Evolutionary conservation across 2,113 vertebrate species (phyloP).

Genomic region (Podarcis muralis): DNA sequence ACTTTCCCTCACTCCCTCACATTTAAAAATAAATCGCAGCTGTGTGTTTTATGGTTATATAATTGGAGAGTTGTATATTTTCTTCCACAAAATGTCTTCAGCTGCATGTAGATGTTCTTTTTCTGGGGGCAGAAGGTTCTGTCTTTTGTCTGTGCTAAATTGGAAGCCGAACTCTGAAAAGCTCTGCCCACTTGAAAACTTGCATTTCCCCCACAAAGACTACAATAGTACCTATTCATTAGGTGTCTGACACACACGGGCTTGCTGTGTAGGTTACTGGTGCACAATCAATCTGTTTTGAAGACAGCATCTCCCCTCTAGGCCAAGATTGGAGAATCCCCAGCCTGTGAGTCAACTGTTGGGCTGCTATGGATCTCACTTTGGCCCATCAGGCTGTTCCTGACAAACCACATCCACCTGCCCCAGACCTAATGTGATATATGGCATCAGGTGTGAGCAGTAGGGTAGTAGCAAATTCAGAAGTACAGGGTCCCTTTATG

Average conservation of each 20-base stretch:
- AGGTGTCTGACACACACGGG: too few relatives aligned
- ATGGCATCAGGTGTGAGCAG: too few relatives aligned
- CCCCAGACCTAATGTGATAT: too few relatives aligned
- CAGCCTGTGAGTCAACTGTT: too few relatives aligned
- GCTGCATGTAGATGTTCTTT: not conserved
- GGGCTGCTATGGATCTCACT: too few relatives aligned
- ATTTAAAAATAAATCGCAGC: not conserved
- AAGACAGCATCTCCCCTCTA: not conserved
- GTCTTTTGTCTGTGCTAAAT: not conserved
- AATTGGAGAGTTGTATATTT: not conserved
- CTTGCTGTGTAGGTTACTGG: not conserved
- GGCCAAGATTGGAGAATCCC: too few relatives aligned
- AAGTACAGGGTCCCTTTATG: too few relatives aligned
- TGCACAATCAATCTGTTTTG: not conserved
- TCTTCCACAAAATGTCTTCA: not conserved
- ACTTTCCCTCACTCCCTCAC: not conserved
- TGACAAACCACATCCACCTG: too few relatives aligned
- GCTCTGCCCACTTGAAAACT: not conserved
- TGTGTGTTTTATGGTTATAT: not conserved
- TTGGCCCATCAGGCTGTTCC: too few relatives aligned
- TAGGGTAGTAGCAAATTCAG: too few relatives aligned
- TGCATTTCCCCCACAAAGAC: not conserved
- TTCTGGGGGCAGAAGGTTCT: too few relatives aligned
- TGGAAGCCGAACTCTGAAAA: not conserved
- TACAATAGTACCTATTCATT: too few relatives aligned